Conservation (phyloP, 2,797 vertebrate genomes). For the Ptychobarbus kaznakovi region DNA sequence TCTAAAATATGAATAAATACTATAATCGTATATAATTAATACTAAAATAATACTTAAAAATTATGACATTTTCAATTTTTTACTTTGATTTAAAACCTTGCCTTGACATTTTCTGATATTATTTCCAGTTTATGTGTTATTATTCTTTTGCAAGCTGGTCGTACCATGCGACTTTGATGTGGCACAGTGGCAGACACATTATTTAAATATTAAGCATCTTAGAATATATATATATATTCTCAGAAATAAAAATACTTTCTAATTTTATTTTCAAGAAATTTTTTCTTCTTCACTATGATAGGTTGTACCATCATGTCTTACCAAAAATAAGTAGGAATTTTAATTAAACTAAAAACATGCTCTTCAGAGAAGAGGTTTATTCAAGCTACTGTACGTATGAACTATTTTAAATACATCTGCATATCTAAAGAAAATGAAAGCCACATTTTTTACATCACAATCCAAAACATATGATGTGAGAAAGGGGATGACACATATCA, state of each 20-base stretch:
- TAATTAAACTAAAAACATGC: neutral
- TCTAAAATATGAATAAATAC: neutral
- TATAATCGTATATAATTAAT: neutral
- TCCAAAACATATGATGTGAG: neutral
- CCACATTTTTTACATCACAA: neutral
- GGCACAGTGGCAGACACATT: too few species aligned
- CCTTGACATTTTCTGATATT: neutral
- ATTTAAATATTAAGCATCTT: neutral
- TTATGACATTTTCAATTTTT: neutral
- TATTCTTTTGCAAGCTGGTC: too few species aligned
- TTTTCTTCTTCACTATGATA: neutral
- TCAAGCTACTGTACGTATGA: neutral
- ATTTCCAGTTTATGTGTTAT: neutral
- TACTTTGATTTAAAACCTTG: neutral
- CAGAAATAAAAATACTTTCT: neutral
- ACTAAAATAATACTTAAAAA: neutral
- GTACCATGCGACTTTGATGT: neutral
- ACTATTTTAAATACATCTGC: neutral
- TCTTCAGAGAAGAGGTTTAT: neutral
- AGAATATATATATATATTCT: neutral
- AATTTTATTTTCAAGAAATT: neutral
- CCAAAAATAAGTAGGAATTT: neutral
- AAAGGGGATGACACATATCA: neutral
- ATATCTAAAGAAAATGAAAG: neutral
- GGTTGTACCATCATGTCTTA: neutral